Conservation (phyloP, 2,888 invertebrate genomes). For the Agonopterix alstromeriana region DNA sequence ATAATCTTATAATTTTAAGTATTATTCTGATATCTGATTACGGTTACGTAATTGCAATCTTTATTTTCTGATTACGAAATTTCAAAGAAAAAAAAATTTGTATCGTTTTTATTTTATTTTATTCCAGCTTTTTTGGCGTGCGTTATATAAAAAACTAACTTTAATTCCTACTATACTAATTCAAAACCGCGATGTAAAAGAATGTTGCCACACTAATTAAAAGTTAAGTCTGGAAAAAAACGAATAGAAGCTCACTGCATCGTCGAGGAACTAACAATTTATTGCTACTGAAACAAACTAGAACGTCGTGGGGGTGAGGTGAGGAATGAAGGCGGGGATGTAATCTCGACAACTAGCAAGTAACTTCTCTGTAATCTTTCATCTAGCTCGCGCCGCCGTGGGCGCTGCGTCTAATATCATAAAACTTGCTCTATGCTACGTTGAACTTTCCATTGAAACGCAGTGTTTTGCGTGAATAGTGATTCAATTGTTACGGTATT, state of each 20-base stretch:
- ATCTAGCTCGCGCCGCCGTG: conserved; percentile 23
- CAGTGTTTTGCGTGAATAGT: not conserved
- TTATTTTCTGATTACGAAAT: too few relatives aligned
- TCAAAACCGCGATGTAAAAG: too few relatives aligned
- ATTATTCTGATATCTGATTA: too few relatives aligned
- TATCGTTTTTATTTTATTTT: too few relatives aligned
- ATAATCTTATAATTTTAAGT: too few relatives aligned
- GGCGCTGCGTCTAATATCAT: conserved; percentile 25
- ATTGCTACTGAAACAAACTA: conserved; percentile 36
- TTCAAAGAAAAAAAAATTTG: too few relatives aligned
- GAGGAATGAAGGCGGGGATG: conserved; percentile 29
- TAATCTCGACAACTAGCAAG: conserved; percentile 29
- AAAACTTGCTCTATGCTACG: conserved; percentile 29
- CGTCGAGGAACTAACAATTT: conserved; percentile 27
- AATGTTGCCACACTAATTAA: not conserved
- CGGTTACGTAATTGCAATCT: too few relatives aligned
- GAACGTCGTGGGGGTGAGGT: conserved; percentile 16
- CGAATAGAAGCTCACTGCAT: conserved; percentile 11
- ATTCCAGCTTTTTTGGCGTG: too few relatives aligned
- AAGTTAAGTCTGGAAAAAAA: conserved; percentile 13
- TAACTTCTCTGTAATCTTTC: conserved; percentile 41
- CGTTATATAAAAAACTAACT: too few relatives aligned
- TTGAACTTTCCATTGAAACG: conserved; percentile 38
- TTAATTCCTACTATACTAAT: too few relatives aligned
- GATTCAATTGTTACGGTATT: too few relatives aligned